Conservation (phyloP, 2,113 vertebrate species). For the Callithrix jacchus region DNA sequence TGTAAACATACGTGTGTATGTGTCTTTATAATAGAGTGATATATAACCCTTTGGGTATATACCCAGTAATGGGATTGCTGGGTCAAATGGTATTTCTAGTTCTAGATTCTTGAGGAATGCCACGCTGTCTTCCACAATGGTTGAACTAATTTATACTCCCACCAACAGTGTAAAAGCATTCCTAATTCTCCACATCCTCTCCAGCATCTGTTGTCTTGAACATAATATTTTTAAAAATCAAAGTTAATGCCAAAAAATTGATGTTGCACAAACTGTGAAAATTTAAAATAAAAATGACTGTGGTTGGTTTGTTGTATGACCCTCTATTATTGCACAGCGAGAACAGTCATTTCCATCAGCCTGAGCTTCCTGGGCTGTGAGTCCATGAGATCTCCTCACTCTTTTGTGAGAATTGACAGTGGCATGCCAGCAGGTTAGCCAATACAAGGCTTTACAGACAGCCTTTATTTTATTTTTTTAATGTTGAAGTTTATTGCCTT, state of each 20-base stretch:
- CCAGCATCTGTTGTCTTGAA: neutral
- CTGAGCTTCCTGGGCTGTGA: neutral
- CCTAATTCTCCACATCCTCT: too few species aligned
- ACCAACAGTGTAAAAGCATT: too few species aligned
- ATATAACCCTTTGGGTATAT: too few species aligned
- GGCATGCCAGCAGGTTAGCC: neutral
- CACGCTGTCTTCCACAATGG: too few species aligned
- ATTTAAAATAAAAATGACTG: neutral
- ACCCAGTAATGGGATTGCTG: too few species aligned
- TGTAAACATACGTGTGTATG: too few species aligned
- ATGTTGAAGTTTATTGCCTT: neutral
- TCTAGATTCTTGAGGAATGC: too few species aligned
- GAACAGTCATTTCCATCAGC: neutral
- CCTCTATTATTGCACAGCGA: neutral
- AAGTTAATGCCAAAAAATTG: neutral
- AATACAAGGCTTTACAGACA: too few species aligned
- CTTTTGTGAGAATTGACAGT: too few species aligned
- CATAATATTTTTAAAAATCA: neutral
- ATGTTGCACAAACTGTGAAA: neutral
- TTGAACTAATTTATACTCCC: too few species aligned
- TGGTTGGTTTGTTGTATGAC: neutral
- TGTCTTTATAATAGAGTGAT: too few species aligned
- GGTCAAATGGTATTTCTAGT: too few species aligned
- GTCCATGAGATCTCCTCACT: rapidly evolving
- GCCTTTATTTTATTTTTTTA: neutral